phyloP scores from a whole-genome alignment of 2,113 vertebrate species.

The Puntigrus tetrazona region DNA sequence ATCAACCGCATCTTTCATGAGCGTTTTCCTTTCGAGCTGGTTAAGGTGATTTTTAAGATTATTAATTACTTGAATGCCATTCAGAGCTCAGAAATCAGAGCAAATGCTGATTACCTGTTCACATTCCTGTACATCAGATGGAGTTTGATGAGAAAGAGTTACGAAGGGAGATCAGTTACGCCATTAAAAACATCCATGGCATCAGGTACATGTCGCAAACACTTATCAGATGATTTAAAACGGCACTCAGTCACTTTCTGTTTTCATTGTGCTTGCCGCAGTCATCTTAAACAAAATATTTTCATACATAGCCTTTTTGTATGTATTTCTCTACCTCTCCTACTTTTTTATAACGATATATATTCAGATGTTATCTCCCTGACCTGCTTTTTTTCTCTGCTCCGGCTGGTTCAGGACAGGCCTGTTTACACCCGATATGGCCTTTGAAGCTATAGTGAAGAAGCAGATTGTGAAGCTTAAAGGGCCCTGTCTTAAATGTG shows the following conservation, averaged over 20 bases:
- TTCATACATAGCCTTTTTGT: neutral
- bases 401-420: conserved; percentile 80
- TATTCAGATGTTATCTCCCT: neutral
- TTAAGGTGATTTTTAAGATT: conserved; percentile 77
- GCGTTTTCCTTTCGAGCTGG: conserved; percentile 85
- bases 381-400: neutral
- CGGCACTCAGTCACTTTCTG: neutral
- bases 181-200: conserved; percentile 80
- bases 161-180: conserved; percentile 89
- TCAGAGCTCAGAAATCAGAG: neutral
- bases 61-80: neutral
- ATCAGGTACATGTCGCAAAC: conserved; percentile 46
- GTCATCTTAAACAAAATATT: neutral
- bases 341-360: neutral
- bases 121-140: conserved; percentile 74
- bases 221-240: neutral
- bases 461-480: conserved; percentile 90
- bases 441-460: conserved; percentile 95
- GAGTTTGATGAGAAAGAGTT: conserved; percentile 89
- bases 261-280: neutral
- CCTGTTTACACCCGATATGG: conserved; percentile 92
- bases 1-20: conserved; percentile 96
- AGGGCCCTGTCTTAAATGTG: conserved; percentile 87
- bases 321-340: neutral
- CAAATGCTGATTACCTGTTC: neutral